These are phyloP conservation scores for Carassius carassius DNA, from an alignment of 2,113 vertebrate genomes.

Conservation along the genomic window DNA sequence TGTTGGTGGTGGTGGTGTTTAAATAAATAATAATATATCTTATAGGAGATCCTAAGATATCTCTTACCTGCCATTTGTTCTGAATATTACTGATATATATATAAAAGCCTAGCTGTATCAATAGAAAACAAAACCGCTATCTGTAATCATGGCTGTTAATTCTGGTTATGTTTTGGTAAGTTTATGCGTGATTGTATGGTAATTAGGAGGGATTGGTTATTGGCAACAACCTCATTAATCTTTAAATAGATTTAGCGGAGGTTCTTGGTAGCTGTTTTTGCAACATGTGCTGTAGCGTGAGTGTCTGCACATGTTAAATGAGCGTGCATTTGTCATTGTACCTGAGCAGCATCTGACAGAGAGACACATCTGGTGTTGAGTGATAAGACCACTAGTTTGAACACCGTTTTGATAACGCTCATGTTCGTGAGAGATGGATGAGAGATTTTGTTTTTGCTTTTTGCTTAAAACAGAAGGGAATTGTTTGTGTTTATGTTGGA, in stretches of 20 bases:
- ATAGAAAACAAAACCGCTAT: slow-evolving; percentile 1
- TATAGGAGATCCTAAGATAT: too few species aligned
- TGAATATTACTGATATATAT: neutral
- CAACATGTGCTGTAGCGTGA: neutral
- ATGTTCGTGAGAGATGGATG: neutral
- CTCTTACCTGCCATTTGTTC: too few species aligned
- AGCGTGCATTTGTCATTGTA: neutral
- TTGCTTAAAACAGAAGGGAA: neutral
- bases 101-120: neutral
- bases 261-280: neutral
- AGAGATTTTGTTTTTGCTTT: neutral
- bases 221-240: neutral
- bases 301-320: neutral
- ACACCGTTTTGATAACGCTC: neutral
- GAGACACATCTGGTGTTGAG: slow-evolving; percentile 26
- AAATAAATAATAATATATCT: too few species aligned
- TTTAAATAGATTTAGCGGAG: neutral
- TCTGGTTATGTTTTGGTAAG: too few species aligned
- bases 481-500: neutral
- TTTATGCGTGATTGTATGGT: neutral
- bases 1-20: too few species aligned
- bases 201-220: neutral
- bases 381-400: slow-evolving; percentile 19
- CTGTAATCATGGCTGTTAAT: neutral
- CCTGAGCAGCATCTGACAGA: neutral